Percentiles rank a stretch among this genome's conserved stretches.
Conservation (phyloP, 2,113 vertebrate species). For the Theristicus caerulescens region DNA sequence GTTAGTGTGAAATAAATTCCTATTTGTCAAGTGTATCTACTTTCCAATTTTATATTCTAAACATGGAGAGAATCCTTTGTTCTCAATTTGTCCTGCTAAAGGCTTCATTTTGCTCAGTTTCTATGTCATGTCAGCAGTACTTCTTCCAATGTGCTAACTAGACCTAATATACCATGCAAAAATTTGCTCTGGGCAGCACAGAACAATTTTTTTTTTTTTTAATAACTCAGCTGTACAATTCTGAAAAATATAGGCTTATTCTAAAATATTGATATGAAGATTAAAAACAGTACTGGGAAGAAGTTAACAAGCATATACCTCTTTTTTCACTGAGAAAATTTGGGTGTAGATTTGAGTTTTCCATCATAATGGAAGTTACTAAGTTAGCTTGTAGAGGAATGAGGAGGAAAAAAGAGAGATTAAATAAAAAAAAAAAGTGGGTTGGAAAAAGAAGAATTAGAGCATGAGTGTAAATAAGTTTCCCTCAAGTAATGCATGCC, state of each 20-base stretch:
- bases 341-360: background rate
- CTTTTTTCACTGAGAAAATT: background rate
- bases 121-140: background rate
- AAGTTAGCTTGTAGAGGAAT: background rate
- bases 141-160: background rate
- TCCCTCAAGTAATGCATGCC: background rate
- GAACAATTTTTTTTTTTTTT: background rate
- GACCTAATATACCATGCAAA: background rate
- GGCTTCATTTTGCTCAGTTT: background rate
- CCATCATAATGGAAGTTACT: background rate
- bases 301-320: background rate
- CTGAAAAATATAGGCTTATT: background rate
- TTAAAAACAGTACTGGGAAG: background rate
- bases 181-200: background rate
- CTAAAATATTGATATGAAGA: background rate
- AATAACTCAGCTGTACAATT: background rate
- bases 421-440: background rate
- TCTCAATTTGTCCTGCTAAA: slow-evolving; percentile 1
- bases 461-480: background rate
- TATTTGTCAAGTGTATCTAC: background rate
- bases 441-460: background rate
- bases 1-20: slow-evolving; percentile 7
- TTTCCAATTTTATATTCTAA: background rate
- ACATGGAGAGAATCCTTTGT: background rate
- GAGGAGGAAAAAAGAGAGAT: background rate